phyloP scores from a whole-genome alignment of 1,140 invertebrate genomes.

The Calliphora vicina region DNA sequence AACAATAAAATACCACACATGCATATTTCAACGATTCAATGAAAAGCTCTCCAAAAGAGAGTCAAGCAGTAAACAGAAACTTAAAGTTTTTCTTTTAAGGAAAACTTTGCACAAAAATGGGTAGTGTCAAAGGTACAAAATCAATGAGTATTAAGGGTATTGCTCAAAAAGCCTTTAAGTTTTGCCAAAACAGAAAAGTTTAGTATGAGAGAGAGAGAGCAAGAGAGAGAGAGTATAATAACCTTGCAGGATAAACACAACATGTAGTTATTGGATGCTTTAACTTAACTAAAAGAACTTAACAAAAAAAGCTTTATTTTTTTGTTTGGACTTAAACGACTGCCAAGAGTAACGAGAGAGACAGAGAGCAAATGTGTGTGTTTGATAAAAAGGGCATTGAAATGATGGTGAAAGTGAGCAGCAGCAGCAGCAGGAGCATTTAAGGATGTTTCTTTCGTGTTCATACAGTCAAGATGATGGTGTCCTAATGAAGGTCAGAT shows the following conservation, averaged over 20 bases:
- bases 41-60: background rate
- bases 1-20: constrained; percentile 6
- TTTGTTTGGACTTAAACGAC: no score
- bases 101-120: constrained; percentile 16
- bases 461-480: constrained; percentile 12
- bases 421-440: no score
- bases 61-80: no score
- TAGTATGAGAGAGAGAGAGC: background rate
- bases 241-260: background rate
- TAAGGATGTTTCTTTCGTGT: constrained; percentile 14
- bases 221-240: background rate
- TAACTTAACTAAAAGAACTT: background rate
- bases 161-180: background rate
- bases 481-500: constrained; percentile 35
- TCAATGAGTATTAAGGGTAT: background rate
- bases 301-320: background rate
- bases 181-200: background rate
- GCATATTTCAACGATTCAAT: background rate
- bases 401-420: no score
- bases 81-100: no score
- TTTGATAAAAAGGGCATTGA: no score
- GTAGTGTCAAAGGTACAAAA: constrained; percentile 4
- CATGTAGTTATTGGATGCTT: constrained; percentile 3
- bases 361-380: background rate
- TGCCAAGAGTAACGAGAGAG: background rate